These are phyloP conservation scores for Nannospalax galili DNA, from an alignment of 2,113 vertebrate genomes.

Conservation along the genomic window DNA sequence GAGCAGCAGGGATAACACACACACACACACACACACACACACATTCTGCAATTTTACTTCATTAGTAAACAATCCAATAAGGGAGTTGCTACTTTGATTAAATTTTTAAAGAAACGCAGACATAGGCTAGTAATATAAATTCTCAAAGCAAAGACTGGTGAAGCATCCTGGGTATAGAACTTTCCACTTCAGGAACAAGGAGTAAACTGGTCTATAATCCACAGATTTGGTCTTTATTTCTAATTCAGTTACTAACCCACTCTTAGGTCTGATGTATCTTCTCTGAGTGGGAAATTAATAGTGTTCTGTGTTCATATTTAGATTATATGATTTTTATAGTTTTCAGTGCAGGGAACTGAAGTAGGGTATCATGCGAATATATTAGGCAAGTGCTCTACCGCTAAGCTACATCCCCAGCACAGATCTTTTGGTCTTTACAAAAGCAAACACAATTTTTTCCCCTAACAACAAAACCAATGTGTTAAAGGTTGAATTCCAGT, in stretches of 20 bases:
- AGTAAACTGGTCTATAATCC: background rate
- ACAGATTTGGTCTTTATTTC: background rate
- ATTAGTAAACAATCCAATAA: background rate
- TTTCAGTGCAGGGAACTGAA: background rate
- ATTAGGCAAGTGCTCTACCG: background rate
- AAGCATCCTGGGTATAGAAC: background rate
- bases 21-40: background rate
- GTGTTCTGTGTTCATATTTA: background rate
- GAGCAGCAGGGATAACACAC: no score
- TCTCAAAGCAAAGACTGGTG: background rate
- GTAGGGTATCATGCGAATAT: no score
- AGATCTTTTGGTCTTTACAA: background rate
- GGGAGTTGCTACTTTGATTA: background rate
- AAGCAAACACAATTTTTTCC: background rate
- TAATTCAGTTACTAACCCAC: background rate
- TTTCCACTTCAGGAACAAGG: background rate
- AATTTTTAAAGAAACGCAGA: slow-evolving; percentile 17
- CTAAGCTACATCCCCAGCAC: background rate
- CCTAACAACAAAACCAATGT: background rate
- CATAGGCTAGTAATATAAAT: background rate
- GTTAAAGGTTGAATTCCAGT: background rate
- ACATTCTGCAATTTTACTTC: background rate
- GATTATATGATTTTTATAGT: background rate
- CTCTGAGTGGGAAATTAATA: background rate
- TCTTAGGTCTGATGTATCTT: background rate